Percentiles rank a stretch among this genome's conserved stretches.
phyloP scores from a whole-genome alignment of 2,113 vertebrate species.

The Rhineura floridana region DNA sequence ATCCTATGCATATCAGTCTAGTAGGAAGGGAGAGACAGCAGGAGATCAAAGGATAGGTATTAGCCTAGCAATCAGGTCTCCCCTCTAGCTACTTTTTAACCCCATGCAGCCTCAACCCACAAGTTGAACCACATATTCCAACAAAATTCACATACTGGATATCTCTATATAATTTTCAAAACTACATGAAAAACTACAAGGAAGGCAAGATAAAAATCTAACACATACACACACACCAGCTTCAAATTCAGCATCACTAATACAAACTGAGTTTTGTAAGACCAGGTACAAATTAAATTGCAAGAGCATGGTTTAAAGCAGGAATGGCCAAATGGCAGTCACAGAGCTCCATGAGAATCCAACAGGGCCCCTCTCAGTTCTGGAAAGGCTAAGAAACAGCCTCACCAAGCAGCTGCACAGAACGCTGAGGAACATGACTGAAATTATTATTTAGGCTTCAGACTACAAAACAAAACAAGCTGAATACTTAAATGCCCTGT shows the following conservation, averaged over 20 bases:
- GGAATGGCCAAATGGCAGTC: not conserved
- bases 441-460: not conserved
- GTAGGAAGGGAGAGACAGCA: no score
- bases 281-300: not conserved
- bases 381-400: not conserved
- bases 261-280: not conserved
- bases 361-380: not conserved
- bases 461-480: not conserved
- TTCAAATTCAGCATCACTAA: not conserved
- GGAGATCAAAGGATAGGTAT: no score
- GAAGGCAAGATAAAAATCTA: rapidly evolving
- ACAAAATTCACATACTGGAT: not conserved
- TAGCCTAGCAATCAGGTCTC: no score
- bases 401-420: not conserved
- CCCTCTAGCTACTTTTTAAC: no score
- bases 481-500: not conserved
- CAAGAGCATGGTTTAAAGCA: not conserved
- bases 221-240: no score
- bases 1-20: no score
- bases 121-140: no score
- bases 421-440: not conserved
- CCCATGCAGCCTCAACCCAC: no score
- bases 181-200: not conserved
- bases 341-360: not conserved
- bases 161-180: not conserved